These are phyloP conservation scores for Amblyopsis rosae DNA, from an alignment of 2,113 vertebrate genomes.

Conservation along the genomic window DNA sequence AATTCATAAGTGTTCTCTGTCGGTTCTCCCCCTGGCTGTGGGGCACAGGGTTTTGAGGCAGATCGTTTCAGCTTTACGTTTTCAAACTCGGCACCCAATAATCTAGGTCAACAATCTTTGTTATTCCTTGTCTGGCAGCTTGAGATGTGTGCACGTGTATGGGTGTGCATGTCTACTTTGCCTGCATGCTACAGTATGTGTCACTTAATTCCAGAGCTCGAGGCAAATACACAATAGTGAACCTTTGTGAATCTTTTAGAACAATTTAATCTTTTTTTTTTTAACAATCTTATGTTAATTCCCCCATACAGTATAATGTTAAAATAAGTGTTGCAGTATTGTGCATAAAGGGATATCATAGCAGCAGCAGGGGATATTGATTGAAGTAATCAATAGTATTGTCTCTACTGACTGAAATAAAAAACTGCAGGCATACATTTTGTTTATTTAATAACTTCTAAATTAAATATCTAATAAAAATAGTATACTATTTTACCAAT, in stretches of 20 bases:
- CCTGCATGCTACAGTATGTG: background rate
- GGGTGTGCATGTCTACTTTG: slow-evolving; percentile 18
- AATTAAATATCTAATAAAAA: no score
- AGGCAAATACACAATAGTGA: slow-evolving; percentile 35
- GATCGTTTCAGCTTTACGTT: slow-evolving; percentile 56
- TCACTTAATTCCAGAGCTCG: slow-evolving; percentile 15
- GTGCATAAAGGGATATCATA: slow-evolving; percentile 29
- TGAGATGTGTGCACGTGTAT: slow-evolving; percentile 14
- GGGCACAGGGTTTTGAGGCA: slow-evolving; percentile 58
- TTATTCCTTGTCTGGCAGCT: slow-evolving; percentile 52
- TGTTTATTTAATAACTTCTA: background rate
- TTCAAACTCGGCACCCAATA: slow-evolving; percentile 55
- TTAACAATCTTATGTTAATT: slow-evolving; percentile 17
- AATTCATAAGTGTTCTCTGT: background rate
- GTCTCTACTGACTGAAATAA: slow-evolving; percentile 52
- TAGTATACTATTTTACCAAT: no score
- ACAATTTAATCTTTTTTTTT: background rate
- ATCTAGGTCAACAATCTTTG: slow-evolving; percentile 72
- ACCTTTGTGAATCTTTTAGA: slow-evolving; percentile 28
- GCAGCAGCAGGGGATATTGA: slow-evolving; percentile 57
- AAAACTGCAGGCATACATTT: slow-evolving; percentile 46
- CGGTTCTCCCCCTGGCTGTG: slow-evolving; percentile 25
- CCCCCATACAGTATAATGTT: slow-evolving; percentile 2
- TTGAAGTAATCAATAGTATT: slow-evolving; percentile 57
- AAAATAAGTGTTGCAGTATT: slow-evolving; percentile 30